Percentiles rank a stretch among this genome's conserved stretches.
Conservation (phyloP, 2,113 vertebrate species). For the Lamprotornis superbus region DNA sequence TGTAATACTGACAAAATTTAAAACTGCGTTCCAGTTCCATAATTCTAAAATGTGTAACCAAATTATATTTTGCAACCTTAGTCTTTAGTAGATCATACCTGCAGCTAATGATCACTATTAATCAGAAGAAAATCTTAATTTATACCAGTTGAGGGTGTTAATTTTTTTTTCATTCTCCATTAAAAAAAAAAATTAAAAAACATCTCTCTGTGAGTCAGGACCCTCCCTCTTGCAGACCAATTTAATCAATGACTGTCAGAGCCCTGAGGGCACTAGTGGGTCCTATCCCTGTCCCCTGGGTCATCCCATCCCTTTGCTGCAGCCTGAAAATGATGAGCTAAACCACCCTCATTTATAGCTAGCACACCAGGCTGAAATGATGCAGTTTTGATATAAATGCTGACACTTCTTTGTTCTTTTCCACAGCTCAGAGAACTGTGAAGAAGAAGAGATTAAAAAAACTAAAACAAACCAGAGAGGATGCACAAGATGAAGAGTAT, state of each 20-base stretch:
- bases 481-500: background rate
- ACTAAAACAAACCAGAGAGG: background rate
- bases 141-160: background rate
- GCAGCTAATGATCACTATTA: background rate
- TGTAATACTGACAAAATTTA: background rate
- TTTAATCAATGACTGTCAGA: background rate
- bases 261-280: background rate
- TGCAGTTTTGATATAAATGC: background rate
- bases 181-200: background rate
- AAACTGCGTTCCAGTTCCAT: background rate
- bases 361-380: background rate
- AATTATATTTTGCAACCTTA: background rate
- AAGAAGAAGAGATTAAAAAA: background rate
- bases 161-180: too few relatives aligned
- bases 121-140: background rate
- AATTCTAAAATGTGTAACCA: background rate
- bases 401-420: background rate
- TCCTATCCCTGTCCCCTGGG: background rate
- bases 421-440: background rate
- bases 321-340: background rate
- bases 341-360: background rate
- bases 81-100: background rate
- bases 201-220: background rate
- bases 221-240: background rate
- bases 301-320: background rate